phyloP scores from a whole-genome alignment of 2,888 invertebrate species.

The Lasioglossum calceatum region DNA sequence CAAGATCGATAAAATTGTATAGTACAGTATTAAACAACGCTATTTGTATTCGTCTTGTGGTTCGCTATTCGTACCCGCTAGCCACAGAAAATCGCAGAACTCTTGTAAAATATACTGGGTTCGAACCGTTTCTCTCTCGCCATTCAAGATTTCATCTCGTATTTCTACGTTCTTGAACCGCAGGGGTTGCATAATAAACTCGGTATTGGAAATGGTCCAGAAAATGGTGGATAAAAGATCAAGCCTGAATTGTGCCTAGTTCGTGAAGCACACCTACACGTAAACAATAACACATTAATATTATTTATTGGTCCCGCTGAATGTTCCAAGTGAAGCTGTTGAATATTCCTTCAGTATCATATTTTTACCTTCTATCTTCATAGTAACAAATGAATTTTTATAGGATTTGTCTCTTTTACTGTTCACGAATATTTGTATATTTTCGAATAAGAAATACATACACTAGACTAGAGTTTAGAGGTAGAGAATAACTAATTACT shows the following conservation, averaged over 20 bases:
- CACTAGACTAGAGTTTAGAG: neutral
- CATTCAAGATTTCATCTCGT: constrained; percentile 21
- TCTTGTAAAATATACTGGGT: constrained; percentile 17
- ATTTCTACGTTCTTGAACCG: constrained; percentile 31
- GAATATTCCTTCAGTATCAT: neutral
- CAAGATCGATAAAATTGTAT: constrained; percentile 19
- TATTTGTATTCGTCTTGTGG: constrained; percentile 41
- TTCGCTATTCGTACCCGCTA: constrained; percentile 23
- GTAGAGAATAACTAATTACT: neutral
- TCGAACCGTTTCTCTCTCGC: neutral
- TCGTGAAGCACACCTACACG: constrained; percentile 49
- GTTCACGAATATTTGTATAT: neutral
- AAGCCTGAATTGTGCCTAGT: constrained; percentile 43
- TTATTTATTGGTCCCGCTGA: constrained; percentile 57
- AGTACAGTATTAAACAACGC: constrained; percentile 34
- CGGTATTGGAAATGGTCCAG: constrained; percentile 60
- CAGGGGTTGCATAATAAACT: constrained; percentile 37
- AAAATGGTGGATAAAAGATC: constrained; percentile 51
- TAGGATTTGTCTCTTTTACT: neutral
- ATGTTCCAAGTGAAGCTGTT: constrained; percentile 34
- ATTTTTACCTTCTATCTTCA: neutral
- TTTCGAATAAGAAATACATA: neutral
- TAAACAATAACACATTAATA: constrained; percentile 49
- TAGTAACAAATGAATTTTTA: neutral
- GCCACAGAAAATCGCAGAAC: constrained; percentile 34